Evolutionary conservation across 1,140 invertebrate species (phyloP).

Genomic region (Bombus vancouverensis): DNA sequence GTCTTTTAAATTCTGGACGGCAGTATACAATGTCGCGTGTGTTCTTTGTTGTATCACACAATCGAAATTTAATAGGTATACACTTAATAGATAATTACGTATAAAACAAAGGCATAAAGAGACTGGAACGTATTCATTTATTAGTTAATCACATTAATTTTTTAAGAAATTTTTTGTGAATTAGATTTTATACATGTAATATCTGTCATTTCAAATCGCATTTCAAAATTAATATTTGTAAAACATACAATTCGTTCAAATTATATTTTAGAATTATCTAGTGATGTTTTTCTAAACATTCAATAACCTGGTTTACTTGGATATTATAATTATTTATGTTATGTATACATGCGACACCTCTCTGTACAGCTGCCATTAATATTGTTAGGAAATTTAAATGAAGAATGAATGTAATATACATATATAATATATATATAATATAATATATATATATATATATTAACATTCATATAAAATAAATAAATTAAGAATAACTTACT

Average conservation of each 20-base stretch:
- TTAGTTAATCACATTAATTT: conserved; percentile 29
- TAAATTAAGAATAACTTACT: conserved; percentile 21
- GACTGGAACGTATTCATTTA: conserved; percentile 60
- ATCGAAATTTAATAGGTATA: conserved; percentile 64
- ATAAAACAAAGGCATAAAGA: conserved; percentile 70
- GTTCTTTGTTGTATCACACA: conserved; percentile 68
- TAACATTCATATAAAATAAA: conserved; percentile 39
- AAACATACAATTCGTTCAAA: conserved; percentile 1
- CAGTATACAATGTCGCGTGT: conserved; percentile 56
- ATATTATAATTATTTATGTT: conserved; percentile 21
- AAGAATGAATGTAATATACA: conserved; percentile 34
- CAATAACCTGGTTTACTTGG: conserved; percentile 5
- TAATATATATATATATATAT: not conserved
- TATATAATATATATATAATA: too few species aligned
- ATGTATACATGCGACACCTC: conserved; percentile 38
- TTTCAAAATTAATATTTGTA: conserved; percentile 14
- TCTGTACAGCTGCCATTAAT: conserved; percentile 57
- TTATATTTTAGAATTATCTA: conserved; percentile 29
- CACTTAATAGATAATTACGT: conserved; percentile 62
- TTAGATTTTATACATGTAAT: conserved; percentile 20
- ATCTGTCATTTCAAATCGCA: conserved; percentile 10
- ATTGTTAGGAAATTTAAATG: conserved; percentile 41
- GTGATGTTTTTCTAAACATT: conserved; percentile 8
- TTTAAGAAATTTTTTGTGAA: conserved; percentile 1
- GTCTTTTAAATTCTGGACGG: conserved; percentile 50